Evolutionary conservation across 2,113 vertebrate genomes (phyloP).

Genomic region (Tragelaphus imberbis): DNA sequence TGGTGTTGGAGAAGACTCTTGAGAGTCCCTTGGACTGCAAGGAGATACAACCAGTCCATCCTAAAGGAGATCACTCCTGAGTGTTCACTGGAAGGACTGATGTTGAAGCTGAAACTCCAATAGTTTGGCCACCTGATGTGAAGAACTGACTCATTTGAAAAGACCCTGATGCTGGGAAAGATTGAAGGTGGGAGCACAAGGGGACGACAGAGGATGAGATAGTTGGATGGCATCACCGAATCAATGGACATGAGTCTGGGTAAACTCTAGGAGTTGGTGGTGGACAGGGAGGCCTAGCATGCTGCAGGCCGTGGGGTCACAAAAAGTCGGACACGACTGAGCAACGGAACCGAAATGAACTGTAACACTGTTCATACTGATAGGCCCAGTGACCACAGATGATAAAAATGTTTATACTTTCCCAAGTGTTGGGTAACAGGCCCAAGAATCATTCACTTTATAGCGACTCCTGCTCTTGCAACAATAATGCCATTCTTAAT

Average conservation of each 20-base stretch:
- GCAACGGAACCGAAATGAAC: background rate
- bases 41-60: background rate
- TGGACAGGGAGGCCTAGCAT: background rate
- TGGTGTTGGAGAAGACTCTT: background rate
- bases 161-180: background rate
- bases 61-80: background rate
- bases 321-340: background rate
- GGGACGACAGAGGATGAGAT: background rate
- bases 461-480: background rate
- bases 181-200: rapidly evolving
- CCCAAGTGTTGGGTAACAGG: background rate
- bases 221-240: background rate
- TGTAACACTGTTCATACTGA: background rate
- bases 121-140: background rate
- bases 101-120: background rate
- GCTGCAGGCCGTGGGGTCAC: rapidly evolving
- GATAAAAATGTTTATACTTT: background rate
- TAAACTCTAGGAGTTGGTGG: background rate
- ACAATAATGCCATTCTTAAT: background rate
- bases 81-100: background rate
- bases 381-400: background rate
- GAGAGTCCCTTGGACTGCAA: background rate
- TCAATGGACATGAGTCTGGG: background rate
- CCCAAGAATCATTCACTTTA: background rate
- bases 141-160: background rate